These are phyloP conservation scores for Pachypanchax playfairii DNA, from an alignment of 2,113 vertebrate genomes.

Conservation along the genomic window DNA sequence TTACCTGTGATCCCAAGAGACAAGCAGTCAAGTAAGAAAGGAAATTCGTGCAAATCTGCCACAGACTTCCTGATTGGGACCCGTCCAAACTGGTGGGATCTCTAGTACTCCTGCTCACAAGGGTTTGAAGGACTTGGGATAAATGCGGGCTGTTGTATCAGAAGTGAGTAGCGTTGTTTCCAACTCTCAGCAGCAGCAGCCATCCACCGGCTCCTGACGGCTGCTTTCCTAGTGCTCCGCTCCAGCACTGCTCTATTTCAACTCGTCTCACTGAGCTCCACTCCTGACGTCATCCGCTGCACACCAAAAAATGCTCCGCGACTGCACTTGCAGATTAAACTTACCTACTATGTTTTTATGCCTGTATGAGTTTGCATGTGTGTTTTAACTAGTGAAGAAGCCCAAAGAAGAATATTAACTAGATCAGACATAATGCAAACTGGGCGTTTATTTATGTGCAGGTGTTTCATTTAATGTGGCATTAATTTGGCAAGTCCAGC, in stretches of 20 bases:
- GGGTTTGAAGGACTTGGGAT: conserved; percentile 11
- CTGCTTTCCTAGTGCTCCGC: conserved; percentile 66
- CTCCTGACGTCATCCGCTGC: conserved; percentile 87
- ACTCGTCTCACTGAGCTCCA: conserved; percentile 77
- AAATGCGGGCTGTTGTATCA: conserved; percentile 29
- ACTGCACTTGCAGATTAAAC: conserved; percentile 76
- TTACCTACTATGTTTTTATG: no score
- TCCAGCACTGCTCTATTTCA: conserved; percentile 88
- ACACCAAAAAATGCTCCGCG: conserved; percentile 53
- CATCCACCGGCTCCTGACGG: conserved; percentile 68
- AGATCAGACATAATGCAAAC: no score
- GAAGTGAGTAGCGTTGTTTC: conserved; percentile 22
- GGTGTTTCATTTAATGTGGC: no score
- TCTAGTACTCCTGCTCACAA: no score
- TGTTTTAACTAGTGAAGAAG: no score
- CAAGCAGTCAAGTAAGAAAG: conserved; percentile 31
- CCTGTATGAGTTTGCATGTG: no score
- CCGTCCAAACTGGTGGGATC: no score
- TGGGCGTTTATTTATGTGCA: no score
- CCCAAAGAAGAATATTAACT: no score
- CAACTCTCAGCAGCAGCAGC: conserved; percentile 68
- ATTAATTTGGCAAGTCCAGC: no score
- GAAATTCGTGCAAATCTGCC: conserved; percentile 45
- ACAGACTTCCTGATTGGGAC: conserved; percentile 44
- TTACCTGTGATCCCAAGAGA: conserved; percentile 76